Base-by-base conservation (phyloP, 2,113 vertebrate species). In the Petroica traversi region DNA sequence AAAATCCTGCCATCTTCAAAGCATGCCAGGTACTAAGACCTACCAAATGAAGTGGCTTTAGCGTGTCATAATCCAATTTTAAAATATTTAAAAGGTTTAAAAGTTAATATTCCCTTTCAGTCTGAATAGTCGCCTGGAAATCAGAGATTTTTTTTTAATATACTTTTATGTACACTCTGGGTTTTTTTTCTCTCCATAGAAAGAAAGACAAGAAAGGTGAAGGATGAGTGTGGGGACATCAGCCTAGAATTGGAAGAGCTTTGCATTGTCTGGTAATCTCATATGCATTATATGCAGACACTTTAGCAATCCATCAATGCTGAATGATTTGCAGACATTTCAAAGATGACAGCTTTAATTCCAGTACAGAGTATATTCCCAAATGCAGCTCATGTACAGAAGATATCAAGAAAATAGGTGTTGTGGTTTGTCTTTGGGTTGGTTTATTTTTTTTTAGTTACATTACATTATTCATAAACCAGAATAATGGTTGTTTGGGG, bases 261-360 rank as follows among this genome's bases (percentile, higher is more conserved):
- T 73, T 89, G 14, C 75, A 57, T 63, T 94, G 75, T 87, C 40
- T 77, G 6, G 41, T 74, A 58, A 89, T 94, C 54, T 95, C 55
- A 63, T 77, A 85, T 92, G 97, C 67, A 90, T 96, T 89, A 45
- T 81, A 66, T 66, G 69, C 62, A 93, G 89, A 86, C 77, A 36
- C 46, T 40, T 43, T 45, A 94, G 31, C 71, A 85, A 64, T 85
- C 52, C n/a, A 81, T 94, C 76, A 86, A 31, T 71, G 63, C 91
- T 40, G 57, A 80, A 90, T 95, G 40, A 96, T 90, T 73, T 90
- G 61, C 52, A 85, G 62, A 86, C 38, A 85, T 89, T 96, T 93
- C 79, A 87, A 82, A 89, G n/a, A 85, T 59, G 74, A 75, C 59
- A 93, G 38, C 25, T 97, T 91, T 89, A 95, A 97, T 95, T 95